Base-by-base conservation (phyloP, 2,797 vertebrate species). In the Cossypha niveicapilla region DNA sequence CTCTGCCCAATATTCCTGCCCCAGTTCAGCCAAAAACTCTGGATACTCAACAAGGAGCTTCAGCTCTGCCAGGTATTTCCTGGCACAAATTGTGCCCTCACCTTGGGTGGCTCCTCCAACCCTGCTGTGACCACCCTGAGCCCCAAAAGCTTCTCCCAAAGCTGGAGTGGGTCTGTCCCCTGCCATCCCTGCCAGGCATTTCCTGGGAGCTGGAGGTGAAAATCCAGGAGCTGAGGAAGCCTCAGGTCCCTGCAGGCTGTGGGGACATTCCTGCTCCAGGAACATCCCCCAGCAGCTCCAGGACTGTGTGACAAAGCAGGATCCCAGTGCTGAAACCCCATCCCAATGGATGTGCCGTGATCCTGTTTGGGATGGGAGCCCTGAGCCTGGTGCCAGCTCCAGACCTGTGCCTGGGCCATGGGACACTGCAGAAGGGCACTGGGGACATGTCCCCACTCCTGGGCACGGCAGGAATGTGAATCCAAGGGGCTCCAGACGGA, bases 251-350 rank as follows among this genome's bases (percentile, higher is more conserved):
- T 0, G 4, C 6, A 17, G 44, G 11, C 5, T 24, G 3, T 54
- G 48, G 72, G 58, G 53, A 45, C 48, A 15, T 17, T 13, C 28
- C 51, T 11, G 47, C 56, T 34, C 45, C 60, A 24, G 57, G 10
- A 88, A 5, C 45, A 47, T 10, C 53, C 19, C 41, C 32, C 42
- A 10, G 81, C 27, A 67, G 44, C 61, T 30, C 54, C 42, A 18
- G 70, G 10, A 27, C 2, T 0, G 0, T 1, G 1, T 0, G 24
- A 21, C 37, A 37, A 4, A 60, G 45, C 0, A 0, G 27, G 27
- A 53, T 16, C 2, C 0, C 30, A 0, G 0, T 7, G 19, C 45
- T 3, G 13, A 44, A 30, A 3, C 12, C 15, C 28, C 73, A 60
- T 41, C 27, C 47, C 28, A 11, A 17, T 0, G 7, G 11, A 34